phyloP scores from a whole-genome alignment of 1,140 invertebrate genomes.

The Ceratosolen fusciceps region DNA sequence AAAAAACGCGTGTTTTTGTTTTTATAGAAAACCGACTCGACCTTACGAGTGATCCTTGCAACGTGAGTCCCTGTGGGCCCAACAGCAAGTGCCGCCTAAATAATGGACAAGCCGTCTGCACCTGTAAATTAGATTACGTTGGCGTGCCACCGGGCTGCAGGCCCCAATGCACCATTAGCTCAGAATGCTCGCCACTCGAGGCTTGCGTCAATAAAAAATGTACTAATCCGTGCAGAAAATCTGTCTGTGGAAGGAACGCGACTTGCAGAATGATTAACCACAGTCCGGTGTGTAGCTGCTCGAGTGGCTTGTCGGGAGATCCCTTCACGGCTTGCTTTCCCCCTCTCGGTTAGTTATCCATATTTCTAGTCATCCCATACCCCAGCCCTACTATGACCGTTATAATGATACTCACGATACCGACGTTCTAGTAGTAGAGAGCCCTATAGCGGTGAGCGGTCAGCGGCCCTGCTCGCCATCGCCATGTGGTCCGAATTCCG shows the following conservation, averaged over 20 bases:
- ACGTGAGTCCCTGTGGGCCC: conserved; percentile 69
- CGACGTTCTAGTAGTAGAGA: no score
- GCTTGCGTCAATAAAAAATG: conserved; percentile 81
- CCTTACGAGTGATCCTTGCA: conserved; percentile 62
- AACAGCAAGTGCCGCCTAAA: conserved; percentile 58
- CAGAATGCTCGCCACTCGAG: conserved; percentile 76
- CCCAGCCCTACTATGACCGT: no score
- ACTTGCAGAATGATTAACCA: conserved; percentile 79
- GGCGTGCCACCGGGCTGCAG: conserved; percentile 65
- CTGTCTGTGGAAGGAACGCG: conserved; percentile 77
- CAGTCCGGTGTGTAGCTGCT: conserved; percentile 82
- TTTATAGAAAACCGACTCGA: no score
- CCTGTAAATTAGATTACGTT: conserved; percentile 61
- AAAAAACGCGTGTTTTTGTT: no score
- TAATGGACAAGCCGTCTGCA: conserved; percentile 61
- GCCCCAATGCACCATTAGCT: conserved; percentile 75
- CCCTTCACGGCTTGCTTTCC: conserved; percentile 78
- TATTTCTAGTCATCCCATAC: no score
- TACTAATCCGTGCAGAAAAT: conserved; percentile 78
- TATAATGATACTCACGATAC: no score
- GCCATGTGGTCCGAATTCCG: conserved; percentile 76
- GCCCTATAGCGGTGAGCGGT: conserved; percentile 27
- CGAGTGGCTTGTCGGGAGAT: conserved; percentile 79
- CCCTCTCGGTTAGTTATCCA: conserved; percentile 71
- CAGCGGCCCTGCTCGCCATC: conserved; percentile 74